Evolutionary conservation across 2,888 invertebrate genomes (phyloP), one percentile per base, ranked within the genome.

Genomic region (Andrena flavipes): DNA sequence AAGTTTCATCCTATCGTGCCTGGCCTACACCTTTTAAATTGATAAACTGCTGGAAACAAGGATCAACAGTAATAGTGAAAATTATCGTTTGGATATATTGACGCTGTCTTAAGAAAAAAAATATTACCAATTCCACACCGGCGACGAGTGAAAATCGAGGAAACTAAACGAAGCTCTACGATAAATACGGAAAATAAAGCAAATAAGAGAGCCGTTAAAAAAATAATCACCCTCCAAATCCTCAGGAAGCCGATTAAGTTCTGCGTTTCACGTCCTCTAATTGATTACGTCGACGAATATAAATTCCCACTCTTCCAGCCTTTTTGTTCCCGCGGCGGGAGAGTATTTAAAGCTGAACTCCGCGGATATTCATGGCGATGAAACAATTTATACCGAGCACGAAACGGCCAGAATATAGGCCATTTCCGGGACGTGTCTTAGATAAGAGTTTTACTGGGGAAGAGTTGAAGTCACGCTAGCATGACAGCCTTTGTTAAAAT

Each of bases 391-490:
- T 76, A 56, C 63, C 8, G 30, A 8, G 76, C 63, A 76, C 76
- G 76, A 64, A 76, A 71, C 73, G 63, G 5, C 20, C 30, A 63
- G 72, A 71, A 76, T 71, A 71, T 72, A 72, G 76, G 72, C 76
- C 72, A 48, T 71, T 71, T 72, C 72, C 76, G 42, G 63, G 29
- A 64, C 54, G 72, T 64, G 54, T 33, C 62, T 70, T 30, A 63
- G 76, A 76, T 76, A 76, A 76, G 63, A 76, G 72, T 64, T 26
- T 71, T 23, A 26, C 8, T 5, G 7, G 48, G 23, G 76, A 64
- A 64, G 72, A 76, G 63, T 76, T 71, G 30, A 76, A 76, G 72
- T 76, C 63, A 56, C 72, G 72, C 63, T n/a, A 76, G 71, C 63
- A 35, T 10, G 30, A 20, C 23, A 3, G 30, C 29, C n/a, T n/a